phyloP scores from a whole-genome alignment of 2,888 invertebrate genomes.

The Priocnemis perturbator region DNA sequence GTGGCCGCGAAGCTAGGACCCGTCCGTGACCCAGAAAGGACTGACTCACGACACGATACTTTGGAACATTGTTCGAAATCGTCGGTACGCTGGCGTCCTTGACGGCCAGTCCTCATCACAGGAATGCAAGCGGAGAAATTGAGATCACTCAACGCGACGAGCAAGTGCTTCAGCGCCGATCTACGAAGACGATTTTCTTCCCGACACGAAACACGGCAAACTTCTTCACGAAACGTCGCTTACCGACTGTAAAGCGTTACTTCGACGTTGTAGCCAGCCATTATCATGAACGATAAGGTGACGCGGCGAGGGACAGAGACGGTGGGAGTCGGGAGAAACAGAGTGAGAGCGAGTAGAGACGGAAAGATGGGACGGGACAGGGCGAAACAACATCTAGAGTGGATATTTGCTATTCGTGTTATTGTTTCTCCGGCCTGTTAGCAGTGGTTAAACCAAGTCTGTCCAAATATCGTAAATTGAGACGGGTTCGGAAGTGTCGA shows the following conservation, averaged over 20 bases:
- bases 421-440: slow-evolving; percentile 20
- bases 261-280: slow-evolving; percentile 37
- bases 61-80: slow-evolving; percentile 10
- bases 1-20: neutral
- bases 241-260: slow-evolving; percentile 38
- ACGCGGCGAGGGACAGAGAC: slow-evolving; percentile 13
- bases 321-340: neutral
- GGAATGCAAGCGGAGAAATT: slow-evolving; percentile 8
- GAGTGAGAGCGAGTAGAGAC: neutral
- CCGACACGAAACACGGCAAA: slow-evolving; percentile 19
- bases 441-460: slow-evolving; percentile 5
- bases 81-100: slow-evolving; percentile 12
- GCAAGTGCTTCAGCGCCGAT: no score
- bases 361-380: neutral
- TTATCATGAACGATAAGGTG: slow-evolving; percentile 54
- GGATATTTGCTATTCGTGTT: slow-evolving; percentile 17
- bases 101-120: slow-evolving; percentile 13
- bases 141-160: neutral
- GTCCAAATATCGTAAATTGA: no score
- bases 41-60: slow-evolving; percentile 26
- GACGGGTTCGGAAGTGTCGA: no score
- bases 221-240: slow-evolving; percentile 22
- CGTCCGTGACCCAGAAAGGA: slow-evolving; percentile 46
- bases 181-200: neutral
- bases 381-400: neutral